Evolutionary conservation across 2,888 invertebrate species (phyloP), one percentile per base, ranked within the genome.

Genomic region (Pollenia griseotomentosa): DNA sequence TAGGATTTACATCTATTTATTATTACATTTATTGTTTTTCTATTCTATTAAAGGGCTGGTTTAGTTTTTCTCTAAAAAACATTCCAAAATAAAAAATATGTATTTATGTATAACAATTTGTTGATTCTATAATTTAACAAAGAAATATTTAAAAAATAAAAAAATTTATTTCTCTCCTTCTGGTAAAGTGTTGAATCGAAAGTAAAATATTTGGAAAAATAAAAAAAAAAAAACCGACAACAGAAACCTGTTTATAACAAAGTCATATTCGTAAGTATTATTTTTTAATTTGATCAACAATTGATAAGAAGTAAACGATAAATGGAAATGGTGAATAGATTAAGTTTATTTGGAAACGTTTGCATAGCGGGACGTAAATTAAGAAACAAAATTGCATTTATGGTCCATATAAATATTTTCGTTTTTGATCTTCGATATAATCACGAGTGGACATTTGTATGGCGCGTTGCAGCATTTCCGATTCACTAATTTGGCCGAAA

Each of bases 401-500:
- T 89, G 92, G 91, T 46, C 92, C 90, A 83, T 90, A 90, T 16
- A 91, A 89, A 89, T 90, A 92, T 88, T 93, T 93, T 12, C 93
- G 91, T 88, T 93, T 92, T 77, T 93, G 93, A 89, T 93, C 92
- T 82, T 93, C 92, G 73, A 93, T 92, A 88, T 93, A 93, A 88
- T 93, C 93, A 46, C 92, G 92, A 23, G 93, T 92, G n/a, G 93
- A 93, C 90, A 93, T 91, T 89, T 93, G 92, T 71, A 94, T 92
- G 65, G 94, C 93, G 78, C 92, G 92, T 88, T 93, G 92, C 57
- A 94, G 89, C 94, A 94, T 93, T 88, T 93, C 93, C 70, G 92
- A 92, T 88, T 94, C 93, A 68, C 91, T 92, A 16, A 92, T 83
- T 88, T 92, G 92, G 10, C 89, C 90, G 83, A 89, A 88, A 48